phyloP scores from a whole-genome alignment of 2,113 vertebrate species.

The Corythornis madagascariensis region DNA sequence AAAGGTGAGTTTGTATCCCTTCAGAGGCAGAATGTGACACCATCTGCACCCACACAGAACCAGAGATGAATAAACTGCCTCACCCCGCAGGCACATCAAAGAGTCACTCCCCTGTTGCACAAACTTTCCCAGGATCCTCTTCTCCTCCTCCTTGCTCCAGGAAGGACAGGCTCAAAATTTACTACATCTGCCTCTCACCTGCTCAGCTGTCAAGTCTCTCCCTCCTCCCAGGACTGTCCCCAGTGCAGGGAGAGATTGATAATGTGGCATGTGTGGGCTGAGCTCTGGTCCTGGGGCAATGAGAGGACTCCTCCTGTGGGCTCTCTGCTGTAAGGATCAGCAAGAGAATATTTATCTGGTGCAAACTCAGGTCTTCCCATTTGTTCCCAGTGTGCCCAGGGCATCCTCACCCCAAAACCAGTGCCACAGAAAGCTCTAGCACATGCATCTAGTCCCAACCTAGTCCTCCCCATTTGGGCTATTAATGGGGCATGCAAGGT shows the following conservation, averaged over 20 bases:
- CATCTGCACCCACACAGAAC: not conserved
- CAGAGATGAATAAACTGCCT: not conserved
- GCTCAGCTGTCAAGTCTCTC: not conserved
- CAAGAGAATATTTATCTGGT: not conserved
- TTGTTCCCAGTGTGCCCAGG: not conserved
- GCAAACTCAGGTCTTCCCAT: accelerated
- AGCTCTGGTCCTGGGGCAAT: not conserved
- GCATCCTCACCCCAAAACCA: not conserved
- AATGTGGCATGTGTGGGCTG: not conserved
- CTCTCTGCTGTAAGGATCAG: not conserved
- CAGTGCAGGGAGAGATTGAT: accelerated
- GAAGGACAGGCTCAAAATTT: not conserved
- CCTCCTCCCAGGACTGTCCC: not conserved
- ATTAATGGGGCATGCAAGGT: not conserved
- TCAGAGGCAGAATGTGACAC: not conserved
- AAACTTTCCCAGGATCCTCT: not conserved
- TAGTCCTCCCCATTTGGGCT: not conserved
- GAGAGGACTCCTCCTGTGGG: accelerated
- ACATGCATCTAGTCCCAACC: accelerated
- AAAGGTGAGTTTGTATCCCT: not conserved
- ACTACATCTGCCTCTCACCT: not conserved
- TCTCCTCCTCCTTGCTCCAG: not conserved
- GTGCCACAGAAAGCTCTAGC: not conserved
- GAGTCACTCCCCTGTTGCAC: not conserved
- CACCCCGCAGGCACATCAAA: accelerated